These are phyloP conservation scores for Muricea muricata DNA, from an alignment of 92 coral and sea anemone genomes.

Conservation along the genomic window DNA sequence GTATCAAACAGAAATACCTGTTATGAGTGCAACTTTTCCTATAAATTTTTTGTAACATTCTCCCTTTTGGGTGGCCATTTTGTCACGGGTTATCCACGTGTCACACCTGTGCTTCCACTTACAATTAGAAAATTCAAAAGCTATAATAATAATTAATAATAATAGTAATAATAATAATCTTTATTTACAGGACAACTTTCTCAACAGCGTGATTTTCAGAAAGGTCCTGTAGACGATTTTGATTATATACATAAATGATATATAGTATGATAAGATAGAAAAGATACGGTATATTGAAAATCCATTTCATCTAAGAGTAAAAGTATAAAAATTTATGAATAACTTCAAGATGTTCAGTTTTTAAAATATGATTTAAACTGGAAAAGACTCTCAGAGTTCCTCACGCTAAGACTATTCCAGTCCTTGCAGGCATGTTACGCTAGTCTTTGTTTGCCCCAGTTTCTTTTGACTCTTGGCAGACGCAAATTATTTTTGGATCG, in stretches of 20 bases:
- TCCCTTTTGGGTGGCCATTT: constrained; percentile 47
- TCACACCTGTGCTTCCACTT: neutral
- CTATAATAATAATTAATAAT: too few relatives aligned
- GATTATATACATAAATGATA: neutral
- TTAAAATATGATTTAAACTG: neutral
- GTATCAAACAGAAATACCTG: too few relatives aligned
- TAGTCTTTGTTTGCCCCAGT: neutral
- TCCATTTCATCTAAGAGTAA: neutral
- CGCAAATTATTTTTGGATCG: neutral
- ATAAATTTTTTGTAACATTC: constrained; percentile 22
- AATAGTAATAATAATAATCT: neutral
- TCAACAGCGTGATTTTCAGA: neutral
- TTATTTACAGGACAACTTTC: neutral
- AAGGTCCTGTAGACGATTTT: neutral
- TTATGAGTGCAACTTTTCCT: constrained; percentile 79
- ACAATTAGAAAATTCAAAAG: neutral
- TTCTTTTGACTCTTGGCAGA: neutral
- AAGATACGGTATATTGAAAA: neutral
- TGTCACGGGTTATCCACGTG: constrained; percentile 17
- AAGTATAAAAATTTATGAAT: neutral
- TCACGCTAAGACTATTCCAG: neutral
- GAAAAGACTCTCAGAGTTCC: neutral
- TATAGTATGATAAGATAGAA: neutral
- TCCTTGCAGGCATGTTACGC: neutral
- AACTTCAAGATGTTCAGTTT: too few relatives aligned